Evolutionary conservation across 2,797 vertebrate species (phyloP).

Genomic region (Lithobates pipiens): DNA sequence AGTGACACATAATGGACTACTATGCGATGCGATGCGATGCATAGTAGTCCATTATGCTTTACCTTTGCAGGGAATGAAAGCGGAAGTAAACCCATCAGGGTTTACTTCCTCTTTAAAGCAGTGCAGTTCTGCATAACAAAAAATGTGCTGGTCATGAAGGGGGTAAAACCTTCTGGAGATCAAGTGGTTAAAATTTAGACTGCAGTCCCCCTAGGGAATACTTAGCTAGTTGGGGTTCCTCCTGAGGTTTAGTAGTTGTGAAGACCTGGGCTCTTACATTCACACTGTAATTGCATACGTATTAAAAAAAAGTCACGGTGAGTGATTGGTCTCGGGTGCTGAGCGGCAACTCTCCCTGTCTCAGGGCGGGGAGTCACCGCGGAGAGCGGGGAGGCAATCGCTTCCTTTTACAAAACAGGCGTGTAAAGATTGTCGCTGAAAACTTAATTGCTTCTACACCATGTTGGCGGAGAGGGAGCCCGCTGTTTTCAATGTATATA

Average conservation of each 20-base stretch:
- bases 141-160: no score
- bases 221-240: background rate
- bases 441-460: conserved; percentile 43
- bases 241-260: no score
- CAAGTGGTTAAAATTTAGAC: no score
- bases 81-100: no score
- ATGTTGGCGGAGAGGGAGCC: conserved; percentile 26
- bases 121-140: no score
- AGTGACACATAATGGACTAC: no score
- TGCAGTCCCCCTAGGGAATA: no score
- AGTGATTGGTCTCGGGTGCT: background rate
- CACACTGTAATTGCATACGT: background rate
- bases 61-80: no score
- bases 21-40: no score
- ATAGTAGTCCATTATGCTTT: no score
- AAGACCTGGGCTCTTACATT: background rate
- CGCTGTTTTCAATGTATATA: conserved; percentile 54
- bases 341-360: background rate
- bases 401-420: conserved; percentile 38
- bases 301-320: background rate
- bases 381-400: background rate
- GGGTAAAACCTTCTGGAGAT: no score
- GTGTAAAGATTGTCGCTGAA: conserved; percentile 42
- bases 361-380: background rate
- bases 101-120: no score